Percentiles rank a stretch among this genome's conserved stretches.
Conservation (phyloP, 2,888 invertebrate genomes). For the Pachliopta kotzebuea region DNA sequence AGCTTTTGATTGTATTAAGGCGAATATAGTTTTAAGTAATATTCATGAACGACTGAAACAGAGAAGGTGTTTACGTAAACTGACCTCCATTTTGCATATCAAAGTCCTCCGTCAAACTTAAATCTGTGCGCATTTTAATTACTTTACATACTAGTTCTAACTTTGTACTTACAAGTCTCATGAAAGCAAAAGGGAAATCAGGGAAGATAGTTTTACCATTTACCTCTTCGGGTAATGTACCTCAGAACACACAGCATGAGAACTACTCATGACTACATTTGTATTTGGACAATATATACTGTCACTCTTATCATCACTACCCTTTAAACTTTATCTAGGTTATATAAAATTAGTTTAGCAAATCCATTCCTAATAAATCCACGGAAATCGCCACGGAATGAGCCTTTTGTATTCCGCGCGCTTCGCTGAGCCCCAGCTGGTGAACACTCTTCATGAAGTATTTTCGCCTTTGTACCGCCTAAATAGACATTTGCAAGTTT, state of each 20-base stretch:
- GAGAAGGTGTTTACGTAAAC: slow-evolving; percentile 11
- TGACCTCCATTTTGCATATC: slow-evolving; percentile 28
- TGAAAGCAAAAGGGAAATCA: background rate
- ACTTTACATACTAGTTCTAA: slow-evolving; percentile 18
- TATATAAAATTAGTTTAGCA: background rate
- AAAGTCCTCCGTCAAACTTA: slow-evolving; percentile 22
- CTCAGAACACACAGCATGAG: too few species aligned
- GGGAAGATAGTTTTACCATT: background rate
- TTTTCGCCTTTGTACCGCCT: too few species aligned
- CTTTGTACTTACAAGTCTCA: background rate
- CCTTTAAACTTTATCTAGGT: background rate
- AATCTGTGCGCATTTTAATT: slow-evolving; percentile 15
- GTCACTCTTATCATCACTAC: too few species aligned
- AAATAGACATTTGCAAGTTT: background rate
- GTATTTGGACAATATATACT: too few species aligned
- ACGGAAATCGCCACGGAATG: background rate
- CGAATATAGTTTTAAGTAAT: slow-evolving; percentile 1
- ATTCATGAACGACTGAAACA: slow-evolving; percentile 12
- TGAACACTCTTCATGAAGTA: background rate
- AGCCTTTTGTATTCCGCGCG: background rate
- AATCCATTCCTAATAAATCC: background rate
- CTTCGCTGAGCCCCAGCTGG: background rate
- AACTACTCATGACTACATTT: too few species aligned
- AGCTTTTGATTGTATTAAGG: background rate
- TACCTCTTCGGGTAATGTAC: too few species aligned